A percentile compares a stretch with the other conserved stretches of the same genome.
These are phyloP conservation scores for Mythimna albipuncta DNA, from an alignment of 2,888 invertebrate genomes.

Conservation along the genomic window DNA sequence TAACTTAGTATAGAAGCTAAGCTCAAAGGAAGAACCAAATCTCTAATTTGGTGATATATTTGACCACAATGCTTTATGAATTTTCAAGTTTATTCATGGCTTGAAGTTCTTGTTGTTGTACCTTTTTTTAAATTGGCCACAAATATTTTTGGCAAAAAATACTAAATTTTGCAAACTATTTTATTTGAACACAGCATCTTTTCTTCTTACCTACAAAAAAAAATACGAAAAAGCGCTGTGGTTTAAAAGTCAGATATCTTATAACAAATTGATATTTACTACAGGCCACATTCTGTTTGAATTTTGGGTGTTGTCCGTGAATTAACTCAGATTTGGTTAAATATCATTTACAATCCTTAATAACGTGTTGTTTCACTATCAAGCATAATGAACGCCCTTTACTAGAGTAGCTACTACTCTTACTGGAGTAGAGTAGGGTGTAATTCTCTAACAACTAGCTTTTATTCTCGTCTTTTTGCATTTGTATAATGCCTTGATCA, in stretches of 20 bases:
- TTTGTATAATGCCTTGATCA: too few species aligned
- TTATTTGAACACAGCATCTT: slow-evolving; percentile 1
- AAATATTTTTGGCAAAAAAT: not conserved
- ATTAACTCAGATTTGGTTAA: slow-evolving; percentile 3
- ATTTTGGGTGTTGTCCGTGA: not conserved
- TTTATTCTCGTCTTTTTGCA: too few species aligned
- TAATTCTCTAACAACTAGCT: not conserved
- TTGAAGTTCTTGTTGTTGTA: not conserved
- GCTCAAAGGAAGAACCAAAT: slow-evolving; percentile 15
- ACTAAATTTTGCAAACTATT: not conserved
- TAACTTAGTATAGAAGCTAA: slow-evolving; percentile 39
- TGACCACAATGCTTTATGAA: not conserved
- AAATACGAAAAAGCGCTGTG: not conserved
- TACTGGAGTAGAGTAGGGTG: not conserved
- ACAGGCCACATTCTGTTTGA: not conserved
- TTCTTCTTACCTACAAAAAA: not conserved
- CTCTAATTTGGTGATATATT: slow-evolving; percentile 10
- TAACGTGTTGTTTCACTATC: not conserved
- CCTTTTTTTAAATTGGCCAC: not conserved
- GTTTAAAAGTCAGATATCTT: not conserved
- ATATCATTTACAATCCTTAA: not conserved
- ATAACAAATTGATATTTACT: not conserved
- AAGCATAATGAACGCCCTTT: not conserved
- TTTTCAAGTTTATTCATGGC: slow-evolving; percentile 11
- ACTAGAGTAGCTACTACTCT: not conserved